Evolutionary conservation across 1,140 invertebrate species (phyloP).

Genomic region (Apolygus lucorum): DNA sequence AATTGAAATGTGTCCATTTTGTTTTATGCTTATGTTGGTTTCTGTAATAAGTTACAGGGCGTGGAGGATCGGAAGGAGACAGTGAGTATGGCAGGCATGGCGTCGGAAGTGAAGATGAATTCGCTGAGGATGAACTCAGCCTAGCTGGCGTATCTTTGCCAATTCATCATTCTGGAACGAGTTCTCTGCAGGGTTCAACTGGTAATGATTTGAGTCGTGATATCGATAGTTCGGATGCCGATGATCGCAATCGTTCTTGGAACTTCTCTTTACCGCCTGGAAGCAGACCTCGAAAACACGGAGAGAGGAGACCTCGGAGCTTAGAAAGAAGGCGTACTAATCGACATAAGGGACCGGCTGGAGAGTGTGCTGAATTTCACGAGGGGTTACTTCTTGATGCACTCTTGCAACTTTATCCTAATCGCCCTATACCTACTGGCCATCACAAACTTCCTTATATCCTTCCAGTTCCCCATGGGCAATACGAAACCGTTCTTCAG

Average conservation of each 20-base stretch:
- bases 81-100: conserved; percentile 46
- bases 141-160: conserved; percentile 38
- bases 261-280: conserved; percentile 32
- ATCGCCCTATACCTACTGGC: conserved; percentile 37
- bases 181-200: conserved; percentile 31
- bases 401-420: conserved; percentile 50
- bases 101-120: conserved; percentile 54
- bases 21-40: too few relatives aligned
- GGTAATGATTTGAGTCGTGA: conserved; percentile 33
- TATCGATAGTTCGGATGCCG: conserved; percentile 36
- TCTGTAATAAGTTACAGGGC: conserved; percentile 25
- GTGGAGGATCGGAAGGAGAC: conserved; percentile 45
- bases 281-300: conserved; percentile 22
- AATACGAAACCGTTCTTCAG: conserved; percentile 19
- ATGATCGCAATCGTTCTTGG: conserved; percentile 31
- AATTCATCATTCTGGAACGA: conserved; percentile 25
- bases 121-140: conserved; percentile 57
- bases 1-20: too few relatives aligned
- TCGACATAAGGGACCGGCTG: conserved; percentile 31
- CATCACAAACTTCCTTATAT: conserved; percentile 45
- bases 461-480: conserved; percentile 41
- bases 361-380: conserved; percentile 45
- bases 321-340: conserved; percentile 46
- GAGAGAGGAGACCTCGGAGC: conserved; percentile 45
- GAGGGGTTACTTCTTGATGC: conserved; percentile 56